phyloP scores from a whole-genome alignment of 2,888 invertebrate genomes.

The Brenthis daphne region DNA sequence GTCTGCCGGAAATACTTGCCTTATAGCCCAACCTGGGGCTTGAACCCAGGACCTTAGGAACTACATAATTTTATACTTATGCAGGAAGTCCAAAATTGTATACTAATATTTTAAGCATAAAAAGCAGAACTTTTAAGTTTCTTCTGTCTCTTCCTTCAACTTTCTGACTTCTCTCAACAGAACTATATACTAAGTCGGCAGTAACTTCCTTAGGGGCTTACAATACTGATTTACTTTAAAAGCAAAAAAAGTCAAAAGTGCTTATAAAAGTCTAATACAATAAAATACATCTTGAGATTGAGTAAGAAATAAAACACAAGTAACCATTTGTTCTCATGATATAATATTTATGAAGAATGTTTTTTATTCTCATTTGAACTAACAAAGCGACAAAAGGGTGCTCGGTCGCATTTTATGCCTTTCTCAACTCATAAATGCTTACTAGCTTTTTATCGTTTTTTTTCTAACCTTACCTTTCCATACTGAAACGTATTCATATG shows the following conservation, averaged over 20 bases:
- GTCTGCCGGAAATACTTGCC: no score
- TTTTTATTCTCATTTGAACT: slow-evolving; percentile 31
- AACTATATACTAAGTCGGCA: no score
- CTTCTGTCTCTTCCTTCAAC: no score
- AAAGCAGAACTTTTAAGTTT: no score
- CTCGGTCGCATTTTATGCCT: slow-evolving; percentile 47
- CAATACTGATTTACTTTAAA: no score
- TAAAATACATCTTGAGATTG: not conserved
- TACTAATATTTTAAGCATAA: no score
- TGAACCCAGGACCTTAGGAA: no score
- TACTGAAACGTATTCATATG: slow-evolving; percentile 69
- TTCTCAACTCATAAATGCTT: slow-evolving; percentile 66
- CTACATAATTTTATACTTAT: no score
- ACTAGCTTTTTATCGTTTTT: slow-evolving; percentile 64
- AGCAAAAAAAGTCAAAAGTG: not conserved
- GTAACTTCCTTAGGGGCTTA: no score
- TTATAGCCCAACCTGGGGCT: no score
- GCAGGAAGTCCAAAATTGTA: no score
- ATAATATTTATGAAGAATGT: slow-evolving; percentile 8
- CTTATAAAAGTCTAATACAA: not conserved
- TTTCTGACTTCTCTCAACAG: no score
- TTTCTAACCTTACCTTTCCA: slow-evolving; percentile 62
- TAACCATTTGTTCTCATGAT: not conserved
- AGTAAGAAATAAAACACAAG: not conserved
- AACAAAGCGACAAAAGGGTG: slow-evolving; percentile 56